Base-by-base conservation (phyloP, 1,140 invertebrate genomes). In the Teleopsis dalmanni region DNA sequence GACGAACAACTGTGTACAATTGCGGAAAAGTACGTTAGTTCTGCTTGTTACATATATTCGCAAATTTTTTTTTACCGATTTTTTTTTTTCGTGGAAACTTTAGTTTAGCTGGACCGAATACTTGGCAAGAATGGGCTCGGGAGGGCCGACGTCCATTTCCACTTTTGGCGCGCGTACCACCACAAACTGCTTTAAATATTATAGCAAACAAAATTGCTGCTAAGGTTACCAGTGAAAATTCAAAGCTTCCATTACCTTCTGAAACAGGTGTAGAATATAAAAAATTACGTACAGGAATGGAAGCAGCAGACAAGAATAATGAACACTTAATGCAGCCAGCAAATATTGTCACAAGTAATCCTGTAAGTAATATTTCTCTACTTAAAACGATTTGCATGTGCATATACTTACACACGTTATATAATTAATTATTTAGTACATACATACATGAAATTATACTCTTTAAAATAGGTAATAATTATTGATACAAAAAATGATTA, bases 1-100 rank as follows among this genome's bases (percentile, higher is more conserved):
- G 91, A 95, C 75, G 90, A 95, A 69, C 82, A 86, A 69, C 74
- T 95, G 44, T 79, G 83, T 57, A 87, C 86, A 38, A 88, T 95
- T 71, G 88, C 91, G 57, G 84, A 90, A 65, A 82, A 85, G 89
- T 92, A 79, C 79, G 36, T 65, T 55, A 29, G 55, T 52, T 13
- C 13, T 7, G 29, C 21, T 23, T 43, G 13, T n/a, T 34, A 19
- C 26, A 16, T 34, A 34, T 23, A 42, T 10, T 13, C 6, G 26
- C 18, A 42, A 14, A 16, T 45, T 25, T 50, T 43, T 52, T 50
- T 41, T 36, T 48, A 48, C 40, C 35, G 44, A n/a, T 53, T 55
- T 55, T 48, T 50, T 63, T 47, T 47, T 54, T 48, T 23, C 19
- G 18, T 36, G 18, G 57, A 50, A 51, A 57, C 72, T 77, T 36